These are phyloP conservation scores for Lepidocyrtinus sp. DNA, from an alignment of 2,888 invertebrate species.

Conservation along the genomic window DNA sequence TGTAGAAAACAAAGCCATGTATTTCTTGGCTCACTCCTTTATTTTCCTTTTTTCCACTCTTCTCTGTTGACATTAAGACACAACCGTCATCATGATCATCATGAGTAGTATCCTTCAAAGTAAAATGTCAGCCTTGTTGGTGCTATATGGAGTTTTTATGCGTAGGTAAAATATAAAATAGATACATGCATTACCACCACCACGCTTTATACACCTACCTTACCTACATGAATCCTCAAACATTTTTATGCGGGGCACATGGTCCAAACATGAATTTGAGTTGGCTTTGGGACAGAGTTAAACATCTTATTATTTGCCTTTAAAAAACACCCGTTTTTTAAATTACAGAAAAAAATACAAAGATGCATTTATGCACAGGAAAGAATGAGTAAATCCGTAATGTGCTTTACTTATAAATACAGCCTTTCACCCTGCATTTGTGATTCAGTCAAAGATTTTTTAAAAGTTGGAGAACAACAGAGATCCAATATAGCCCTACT, in stretches of 20 bases:
- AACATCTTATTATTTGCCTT: neutral
- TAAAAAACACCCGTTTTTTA: conserved; percentile 10
- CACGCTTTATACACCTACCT: too few relatives aligned
- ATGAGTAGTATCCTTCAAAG: conserved; percentile 15
- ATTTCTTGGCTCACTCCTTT: conserved; percentile 24
- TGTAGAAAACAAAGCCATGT: too few relatives aligned
- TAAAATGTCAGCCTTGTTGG: conserved; percentile 41
- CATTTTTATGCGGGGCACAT: neutral
- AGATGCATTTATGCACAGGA: too few relatives aligned
- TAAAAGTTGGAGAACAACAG: too few relatives aligned
- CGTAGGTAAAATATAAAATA: conserved; percentile 13
- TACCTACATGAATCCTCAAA: conserved; percentile 1
- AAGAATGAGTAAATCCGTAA: too few relatives aligned
- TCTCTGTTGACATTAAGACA: conserved; percentile 40
- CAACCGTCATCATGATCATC: conserved; percentile 34
- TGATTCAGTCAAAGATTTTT: too few relatives aligned
- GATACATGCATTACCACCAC: too few relatives aligned
- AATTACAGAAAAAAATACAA: neutral
- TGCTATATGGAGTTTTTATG: conserved; percentile 21
- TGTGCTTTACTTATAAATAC: too few relatives aligned
- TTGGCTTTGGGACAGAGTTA: neutral
- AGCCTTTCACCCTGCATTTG: too few relatives aligned
- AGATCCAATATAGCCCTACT: too few relatives aligned
- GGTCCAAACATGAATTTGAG: neutral
- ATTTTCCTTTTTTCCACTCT: conserved; percentile 7